These are phyloP conservation scores for Pipistrellus pipistrellus DNA, from an alignment of 2,797 vertebrate genomes.

Conservation along the genomic window DNA sequence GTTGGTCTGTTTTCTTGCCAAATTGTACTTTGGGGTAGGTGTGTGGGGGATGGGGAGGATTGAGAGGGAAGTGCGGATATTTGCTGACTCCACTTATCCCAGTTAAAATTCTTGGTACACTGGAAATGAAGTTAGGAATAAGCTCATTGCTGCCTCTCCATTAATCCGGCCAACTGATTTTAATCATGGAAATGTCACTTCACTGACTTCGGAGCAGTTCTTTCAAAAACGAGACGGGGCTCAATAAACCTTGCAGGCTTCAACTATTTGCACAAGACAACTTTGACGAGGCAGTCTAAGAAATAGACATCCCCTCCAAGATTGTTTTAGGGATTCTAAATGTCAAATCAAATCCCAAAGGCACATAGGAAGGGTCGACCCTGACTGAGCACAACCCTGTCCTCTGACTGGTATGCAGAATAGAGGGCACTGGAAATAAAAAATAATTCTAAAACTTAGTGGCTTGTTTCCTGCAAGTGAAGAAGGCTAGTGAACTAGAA, in stretches of 20 bases:
- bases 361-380: constrained; percentile 43
- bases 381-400: not conserved
- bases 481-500: constrained; percentile 36
- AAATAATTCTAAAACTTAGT: constrained; percentile 21
- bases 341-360: constrained; percentile 53
- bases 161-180: constrained; percentile 33
- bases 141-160: not conserved
- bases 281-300: not conserved
- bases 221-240: constrained; percentile 33
- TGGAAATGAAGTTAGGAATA: constrained; percentile 43
- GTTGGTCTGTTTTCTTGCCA: constrained; percentile 27
- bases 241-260: not conserved
- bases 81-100: constrained; percentile 36
- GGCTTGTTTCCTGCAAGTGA: constrained; percentile 28
- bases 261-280: constrained; percentile 28
- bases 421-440: constrained; percentile 7
- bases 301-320: constrained; percentile 15
- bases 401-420: not conserved
- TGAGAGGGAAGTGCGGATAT: not conserved
- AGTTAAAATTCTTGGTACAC: constrained; percentile 17
- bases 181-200: constrained; percentile 58
- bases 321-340: constrained; percentile 63
- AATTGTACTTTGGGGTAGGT: not conserved
- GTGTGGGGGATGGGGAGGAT: not conserved
- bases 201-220: constrained; percentile 10